Evolutionary conservation across 2,797 vertebrate species (phyloP).

Genomic region (Sebastes oblongus): DNA sequence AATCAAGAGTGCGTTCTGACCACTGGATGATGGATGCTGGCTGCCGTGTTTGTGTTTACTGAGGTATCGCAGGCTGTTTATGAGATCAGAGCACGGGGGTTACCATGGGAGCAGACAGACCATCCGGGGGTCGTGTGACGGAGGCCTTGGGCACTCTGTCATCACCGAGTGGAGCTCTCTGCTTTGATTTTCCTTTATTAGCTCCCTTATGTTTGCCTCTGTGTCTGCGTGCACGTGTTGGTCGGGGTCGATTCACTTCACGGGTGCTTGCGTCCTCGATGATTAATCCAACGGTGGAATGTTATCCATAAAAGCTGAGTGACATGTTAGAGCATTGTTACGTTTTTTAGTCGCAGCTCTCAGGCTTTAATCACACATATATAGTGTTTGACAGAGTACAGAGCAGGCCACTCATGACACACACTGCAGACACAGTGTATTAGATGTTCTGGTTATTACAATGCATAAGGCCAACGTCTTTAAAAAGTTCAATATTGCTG

Average conservation of each 20-base stretch:
- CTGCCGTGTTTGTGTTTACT: constrained; percentile 69
- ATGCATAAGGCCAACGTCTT: background rate
- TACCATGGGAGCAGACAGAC: constrained; percentile 75
- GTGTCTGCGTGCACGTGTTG: constrained; percentile 17
- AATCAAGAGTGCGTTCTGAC: constrained; percentile 57
- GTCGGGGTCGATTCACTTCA: constrained; percentile 42
- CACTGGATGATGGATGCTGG: constrained; percentile 58
- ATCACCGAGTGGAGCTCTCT: constrained; percentile 58
- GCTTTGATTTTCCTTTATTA: constrained; percentile 76
- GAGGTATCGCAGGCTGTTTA: constrained; percentile 46
- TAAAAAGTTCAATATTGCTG: background rate
- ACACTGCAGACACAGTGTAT: constrained; percentile 13
- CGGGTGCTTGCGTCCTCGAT: constrained; percentile 32
- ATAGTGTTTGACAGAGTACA: constrained; percentile 32
- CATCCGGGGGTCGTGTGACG: constrained; percentile 52
- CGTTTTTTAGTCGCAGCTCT: background rate
- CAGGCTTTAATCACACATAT: constrained; percentile 23
- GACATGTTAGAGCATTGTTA: constrained; percentile 45
- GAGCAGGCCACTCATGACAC: constrained; percentile 3
- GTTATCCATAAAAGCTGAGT: constrained; percentile 63
- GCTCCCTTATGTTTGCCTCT: constrained; percentile 49
- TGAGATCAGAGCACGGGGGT: constrained; percentile 43
- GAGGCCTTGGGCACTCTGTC: constrained; percentile 64
- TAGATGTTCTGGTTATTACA: background rate
- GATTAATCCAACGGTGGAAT: constrained; percentile 66